Percentiles rank a stretch among this genome's conserved stretches.
Evolutionary conservation across 2,888 invertebrate species (phyloP).

Genomic region (Zygogramma bicolorata): DNA sequence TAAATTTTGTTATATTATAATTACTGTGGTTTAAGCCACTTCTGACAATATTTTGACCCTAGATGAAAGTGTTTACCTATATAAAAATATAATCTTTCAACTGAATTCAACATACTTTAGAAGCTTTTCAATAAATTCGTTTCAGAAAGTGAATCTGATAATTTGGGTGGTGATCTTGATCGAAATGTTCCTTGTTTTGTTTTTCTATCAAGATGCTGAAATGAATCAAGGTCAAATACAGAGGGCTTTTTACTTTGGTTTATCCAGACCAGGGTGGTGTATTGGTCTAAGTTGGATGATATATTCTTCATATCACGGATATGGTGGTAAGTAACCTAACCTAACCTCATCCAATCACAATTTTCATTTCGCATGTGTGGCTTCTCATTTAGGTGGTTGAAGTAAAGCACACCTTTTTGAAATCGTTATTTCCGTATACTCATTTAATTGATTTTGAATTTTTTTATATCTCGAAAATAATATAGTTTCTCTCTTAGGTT

Average conservation of each 20-base stretch:
- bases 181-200: constrained; percentile 33
- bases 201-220: constrained; percentile 36
- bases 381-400: too few relatives aligned
- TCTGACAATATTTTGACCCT: too few relatives aligned
- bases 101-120: not conserved
- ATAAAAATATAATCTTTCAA: too few relatives aligned
- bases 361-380: too few relatives aligned
- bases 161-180: constrained; percentile 40
- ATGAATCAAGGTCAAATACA: constrained; percentile 22
- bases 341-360: too few relatives aligned
- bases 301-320: constrained; percentile 48
- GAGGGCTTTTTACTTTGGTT: constrained; percentile 32
- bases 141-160: constrained; percentile 36
- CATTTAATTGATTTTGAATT: too few relatives aligned
- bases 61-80: too few relatives aligned
- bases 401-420: too few relatives aligned
- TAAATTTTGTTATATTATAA: too few relatives aligned
- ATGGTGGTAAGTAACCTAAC: constrained; percentile 51
- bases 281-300: constrained; percentile 47
- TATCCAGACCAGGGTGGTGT: constrained; percentile 44
- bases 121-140: not conserved
- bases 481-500: constrained; percentile 61
- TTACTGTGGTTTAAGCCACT: too few relatives aligned
- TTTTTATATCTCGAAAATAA: too few relatives aligned
- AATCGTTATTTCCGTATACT: too few relatives aligned